phyloP scores from a whole-genome alignment of 1,140 invertebrate species.

The Littorina saxatilis region DNA sequence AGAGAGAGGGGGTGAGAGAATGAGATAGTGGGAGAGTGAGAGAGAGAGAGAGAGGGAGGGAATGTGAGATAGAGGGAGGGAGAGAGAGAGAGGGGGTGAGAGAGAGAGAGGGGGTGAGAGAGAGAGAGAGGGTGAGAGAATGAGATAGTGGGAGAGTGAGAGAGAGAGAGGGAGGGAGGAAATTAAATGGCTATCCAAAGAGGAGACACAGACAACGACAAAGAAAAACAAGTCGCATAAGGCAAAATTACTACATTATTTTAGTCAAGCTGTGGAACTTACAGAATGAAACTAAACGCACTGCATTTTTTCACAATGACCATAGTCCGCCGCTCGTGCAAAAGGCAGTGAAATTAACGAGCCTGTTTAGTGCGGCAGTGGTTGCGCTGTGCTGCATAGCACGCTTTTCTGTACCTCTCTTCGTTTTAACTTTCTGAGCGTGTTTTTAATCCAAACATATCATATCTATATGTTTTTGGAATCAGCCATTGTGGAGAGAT shows the following conservation, averaged over 20 bases:
- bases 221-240: not conserved
- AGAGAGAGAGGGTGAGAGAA: not conserved
- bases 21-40: not conserved
- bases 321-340: too few species aligned
- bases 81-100: not conserved
- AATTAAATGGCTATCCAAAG: not conserved
- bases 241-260: not conserved
- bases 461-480: too few species aligned
- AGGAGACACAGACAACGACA: constrained; percentile 14
- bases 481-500: too few species aligned
- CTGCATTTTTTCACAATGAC: not conserved
- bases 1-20: not conserved
- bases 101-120: not conserved
- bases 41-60: not conserved
- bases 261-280: not conserved
- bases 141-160: not conserved
- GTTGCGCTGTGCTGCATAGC: too few species aligned
- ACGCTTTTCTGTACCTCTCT: too few species aligned
- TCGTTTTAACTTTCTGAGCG: too few species aligned
- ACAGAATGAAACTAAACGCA: not conserved
- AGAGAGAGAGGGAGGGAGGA: constrained; percentile 11
- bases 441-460: too few species aligned
- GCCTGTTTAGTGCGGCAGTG: too few species aligned
- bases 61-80: not conserved
- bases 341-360: too few species aligned